Evolutionary conservation across 2,113 vertebrate genomes (phyloP).

Genomic region (Nipponia nippon): DNA sequence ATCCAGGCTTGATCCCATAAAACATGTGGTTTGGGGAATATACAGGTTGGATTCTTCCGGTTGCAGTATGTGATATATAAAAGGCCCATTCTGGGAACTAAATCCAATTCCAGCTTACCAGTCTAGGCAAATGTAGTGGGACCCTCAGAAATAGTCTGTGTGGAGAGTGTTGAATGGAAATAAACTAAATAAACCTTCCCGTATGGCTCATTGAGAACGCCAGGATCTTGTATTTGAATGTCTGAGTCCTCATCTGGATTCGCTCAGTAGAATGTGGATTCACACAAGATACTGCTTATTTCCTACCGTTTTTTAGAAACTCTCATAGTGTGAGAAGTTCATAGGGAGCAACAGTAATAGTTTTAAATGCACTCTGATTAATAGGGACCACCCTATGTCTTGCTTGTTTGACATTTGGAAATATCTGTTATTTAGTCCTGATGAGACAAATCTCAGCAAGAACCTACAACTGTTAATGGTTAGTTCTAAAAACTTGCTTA

Average conservation of each 20-base stretch:
- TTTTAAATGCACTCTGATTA: slow-evolving; percentile 72
- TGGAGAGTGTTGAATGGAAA: slow-evolving; percentile 26
- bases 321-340: not conserved
- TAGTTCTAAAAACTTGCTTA: not conserved
- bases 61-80: slow-evolving; percentile 35
- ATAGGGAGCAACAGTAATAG: slow-evolving; percentile 60
- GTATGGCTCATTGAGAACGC: slow-evolving; percentile 52
- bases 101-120: slow-evolving; percentile 44
- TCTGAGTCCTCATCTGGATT: slow-evolving; percentile 35
- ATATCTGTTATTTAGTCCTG: slow-evolving; percentile 58
- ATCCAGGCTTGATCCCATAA: slow-evolving; percentile 37
- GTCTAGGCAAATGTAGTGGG: slow-evolving; percentile 40
- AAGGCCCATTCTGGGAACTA: slow-evolving; percentile 39
- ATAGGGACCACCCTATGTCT: slow-evolving; percentile 70
- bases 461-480: slow-evolving; percentile 11
- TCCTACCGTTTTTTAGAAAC: slow-evolving; percentile 25
- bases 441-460: slow-evolving; percentile 47
- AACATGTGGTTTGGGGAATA: slow-evolving; percentile 25
- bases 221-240: slow-evolving; percentile 9
- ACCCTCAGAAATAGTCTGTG: slow-evolving; percentile 17
- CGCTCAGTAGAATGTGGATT: slow-evolving; percentile 17
- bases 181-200: slow-evolving; percentile 40
- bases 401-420: slow-evolving; percentile 59
- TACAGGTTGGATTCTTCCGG: not conserved
- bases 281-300: slow-evolving; percentile 41